Evolutionary conservation across 2,113 vertebrate species (phyloP).

Genomic region (Okapia johnstoni): DNA sequence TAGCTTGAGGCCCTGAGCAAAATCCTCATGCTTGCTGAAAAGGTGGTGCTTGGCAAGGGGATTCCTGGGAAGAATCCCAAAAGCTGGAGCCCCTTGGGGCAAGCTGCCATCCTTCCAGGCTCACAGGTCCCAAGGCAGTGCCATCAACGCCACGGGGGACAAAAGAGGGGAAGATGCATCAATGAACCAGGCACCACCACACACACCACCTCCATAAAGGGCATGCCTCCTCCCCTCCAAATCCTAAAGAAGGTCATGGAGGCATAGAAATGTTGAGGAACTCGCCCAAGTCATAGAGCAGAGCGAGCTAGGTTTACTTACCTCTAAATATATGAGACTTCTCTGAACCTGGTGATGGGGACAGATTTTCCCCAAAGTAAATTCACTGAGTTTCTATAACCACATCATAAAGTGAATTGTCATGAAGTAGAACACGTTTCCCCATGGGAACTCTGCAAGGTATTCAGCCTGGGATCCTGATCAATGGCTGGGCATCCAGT

Average conservation of each 20-base stretch:
- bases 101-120: not conserved
- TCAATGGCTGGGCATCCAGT: not conserved
- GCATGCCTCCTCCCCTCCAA: not conserved
- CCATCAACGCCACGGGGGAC: not conserved
- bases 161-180: accelerated
- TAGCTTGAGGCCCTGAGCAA: not conserved
- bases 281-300: not conserved
- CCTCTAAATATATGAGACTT: not conserved
- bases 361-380: not conserved
- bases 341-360: not conserved
- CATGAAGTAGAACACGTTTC: not conserved
- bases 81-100: not conserved
- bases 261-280: not conserved
- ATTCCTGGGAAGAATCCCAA: not conserved
- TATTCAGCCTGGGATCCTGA: not conserved
- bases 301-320: not conserved
- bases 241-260: not conserved
- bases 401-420: not conserved
- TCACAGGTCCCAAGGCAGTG: not conserved
- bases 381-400: not conserved
- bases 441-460: not conserved
- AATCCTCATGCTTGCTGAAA: not conserved
- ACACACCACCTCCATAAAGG: accelerated
- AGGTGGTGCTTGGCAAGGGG: not conserved
- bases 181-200: not conserved